Evolutionary conservation across 2,113 vertebrate species (phyloP), one percentile per base, ranked within the genome.

Genomic region (Ifrita kowaldi): DNA sequence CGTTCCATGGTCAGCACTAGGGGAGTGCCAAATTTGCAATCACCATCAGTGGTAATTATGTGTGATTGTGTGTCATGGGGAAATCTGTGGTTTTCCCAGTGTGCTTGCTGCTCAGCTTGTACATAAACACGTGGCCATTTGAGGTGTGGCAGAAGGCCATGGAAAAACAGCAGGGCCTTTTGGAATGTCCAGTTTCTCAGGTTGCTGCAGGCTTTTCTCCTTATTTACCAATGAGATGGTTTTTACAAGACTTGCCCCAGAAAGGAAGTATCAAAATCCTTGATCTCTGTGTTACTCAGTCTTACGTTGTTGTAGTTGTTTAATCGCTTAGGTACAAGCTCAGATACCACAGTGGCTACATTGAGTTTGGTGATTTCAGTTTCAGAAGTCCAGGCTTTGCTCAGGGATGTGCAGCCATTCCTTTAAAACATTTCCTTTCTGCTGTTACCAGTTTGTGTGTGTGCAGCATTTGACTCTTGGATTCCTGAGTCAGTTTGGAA

Each of bases 301-400:
- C 63, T 64, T 67, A 33, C 15, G 19, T 78, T 78, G 49, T 80
- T 8, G 1, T 89, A 74, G 91, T 97, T 97, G 80, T 87, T 69
- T 76, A 91, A 88, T 97, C 94, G 92, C 84, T 95, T 91, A 95
- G 92, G 93, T 95, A 96, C 59, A 74, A 76, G 63, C 74, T 91
- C 69, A 94, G 94, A 88, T 86, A 88, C 80, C 64, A 70, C 71
- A 80, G 92, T 96, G 90, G 57, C 95, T 92, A n/a, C 4, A 4
- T 77, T 64, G 89, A 82, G 44, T 67, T 94, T 78, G 92, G 87
- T 95, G 95, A 89, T 92, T 97, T 95, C 39, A 83, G 79, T 91
- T 97, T 96, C 35, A 26, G 60, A 95, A 97, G 60, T 71, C 33
- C 59, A 70, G 60, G 63, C 50, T 87, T 96, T 56, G 37, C 84